These are phyloP conservation scores for Diplodus puntazzo DNA, from an alignment of 2,797 vertebrate genomes.

Conservation along the genomic window DNA sequence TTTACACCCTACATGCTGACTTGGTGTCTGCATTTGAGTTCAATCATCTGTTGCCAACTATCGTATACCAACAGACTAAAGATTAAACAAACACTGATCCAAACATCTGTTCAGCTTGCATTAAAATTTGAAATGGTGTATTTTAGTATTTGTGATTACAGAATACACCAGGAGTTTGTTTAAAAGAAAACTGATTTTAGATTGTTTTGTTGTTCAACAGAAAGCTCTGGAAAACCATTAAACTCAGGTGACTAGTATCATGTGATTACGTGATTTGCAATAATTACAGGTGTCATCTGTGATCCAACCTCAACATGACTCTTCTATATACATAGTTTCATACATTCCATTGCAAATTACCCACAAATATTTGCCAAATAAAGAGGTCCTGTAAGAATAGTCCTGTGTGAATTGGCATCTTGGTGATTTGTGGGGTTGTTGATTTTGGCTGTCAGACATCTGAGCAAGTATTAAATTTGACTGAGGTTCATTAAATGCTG, in stretches of 20 bases:
- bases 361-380: too few relatives aligned
- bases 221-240: neutral
- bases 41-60: neutral
- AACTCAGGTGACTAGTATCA: neutral
- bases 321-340: too few relatives aligned
- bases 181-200: neutral
- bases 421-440: too few relatives aligned
- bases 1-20: neutral
- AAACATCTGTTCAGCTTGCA: neutral
- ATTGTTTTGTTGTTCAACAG: neutral
- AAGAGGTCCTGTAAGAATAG: too few relatives aligned
- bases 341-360: too few relatives aligned
- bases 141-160: neutral
- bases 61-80: neutral
- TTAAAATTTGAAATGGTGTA: neutral
- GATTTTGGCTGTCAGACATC: too few relatives aligned
- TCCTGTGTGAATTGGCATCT: too few relatives aligned
- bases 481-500: too few relatives aligned
- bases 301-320: too few relatives aligned
- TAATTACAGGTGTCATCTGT: too few relatives aligned
- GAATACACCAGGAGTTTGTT: neutral
- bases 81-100: neutral
- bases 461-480: too few relatives aligned
- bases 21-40: neutral
- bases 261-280: too few relatives aligned